A percentile compares a stretch with the other conserved stretches of the same genome.
phyloP scores from a whole-genome alignment of 30 jellyfish, hydroid and myxozoan genomes.

The Turritopsis dohrnii region DNA sequence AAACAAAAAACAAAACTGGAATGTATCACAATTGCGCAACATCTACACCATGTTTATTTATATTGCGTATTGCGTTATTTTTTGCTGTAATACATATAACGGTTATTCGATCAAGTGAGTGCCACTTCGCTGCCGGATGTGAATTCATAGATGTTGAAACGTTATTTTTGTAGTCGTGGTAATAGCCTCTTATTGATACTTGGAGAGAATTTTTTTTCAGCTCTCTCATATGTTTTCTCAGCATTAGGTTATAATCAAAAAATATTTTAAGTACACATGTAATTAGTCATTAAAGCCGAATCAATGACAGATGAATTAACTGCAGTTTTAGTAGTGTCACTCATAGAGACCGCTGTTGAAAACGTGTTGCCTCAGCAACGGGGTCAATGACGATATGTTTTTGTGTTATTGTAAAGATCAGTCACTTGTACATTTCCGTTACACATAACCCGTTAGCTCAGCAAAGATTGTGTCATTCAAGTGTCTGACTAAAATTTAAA shows the following conservation, averaged over 20 bases:
- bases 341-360: neutral
- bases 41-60: too few relatives aligned
- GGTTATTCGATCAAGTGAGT: neutral
- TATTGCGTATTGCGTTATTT: too few relatives aligned
- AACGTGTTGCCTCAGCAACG: neutral
- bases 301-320: neutral
- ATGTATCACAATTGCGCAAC: too few relatives aligned
- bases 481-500: too few relatives aligned
- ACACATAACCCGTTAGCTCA: neutral
- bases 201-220: too few relatives aligned
- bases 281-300: neutral
- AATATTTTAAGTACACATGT: neutral
- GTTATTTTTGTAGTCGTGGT: neutral
- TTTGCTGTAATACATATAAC: neutral
- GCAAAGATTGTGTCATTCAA: neutral
- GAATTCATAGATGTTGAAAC: neutral
- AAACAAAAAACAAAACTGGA: too few relatives aligned
- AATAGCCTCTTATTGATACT: neutral
- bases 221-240: neutral
- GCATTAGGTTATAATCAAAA: neutral
- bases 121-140: neutral
- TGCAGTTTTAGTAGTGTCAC: too few relatives aligned
- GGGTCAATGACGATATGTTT: neutral
- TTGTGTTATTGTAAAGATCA: neutral
- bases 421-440: neutral